Conservation (phyloP, 2,797 vertebrate genomes). For the Ctenopoma multispine region DNA sequence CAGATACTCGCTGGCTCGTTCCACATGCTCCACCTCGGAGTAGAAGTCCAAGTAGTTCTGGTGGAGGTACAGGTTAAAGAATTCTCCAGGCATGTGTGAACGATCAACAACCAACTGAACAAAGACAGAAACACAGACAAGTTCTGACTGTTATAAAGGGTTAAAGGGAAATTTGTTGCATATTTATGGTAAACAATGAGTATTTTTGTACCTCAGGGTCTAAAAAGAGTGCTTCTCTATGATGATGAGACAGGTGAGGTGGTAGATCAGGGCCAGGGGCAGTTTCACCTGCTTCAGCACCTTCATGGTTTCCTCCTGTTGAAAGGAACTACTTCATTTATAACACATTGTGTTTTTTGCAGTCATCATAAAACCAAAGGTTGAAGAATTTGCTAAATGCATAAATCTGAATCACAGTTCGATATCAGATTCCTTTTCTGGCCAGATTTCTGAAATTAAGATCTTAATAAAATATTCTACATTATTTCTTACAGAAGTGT, state of each 20-base stretch:
- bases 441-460: too few relatives aligned
- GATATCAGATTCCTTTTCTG: too few relatives aligned
- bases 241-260: constrained; percentile 86
- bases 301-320: constrained; percentile 84
- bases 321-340: not conserved
- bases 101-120: constrained; percentile 91
- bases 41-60: constrained; percentile 98
- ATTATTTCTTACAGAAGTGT: too few relatives aligned
- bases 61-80: constrained; percentile 96
- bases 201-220: constrained; percentile 90
- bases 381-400: too few relatives aligned
- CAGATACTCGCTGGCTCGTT: constrained; percentile 91
- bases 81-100: constrained; percentile 90
- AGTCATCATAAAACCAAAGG: too few relatives aligned
- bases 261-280: constrained; percentile 79
- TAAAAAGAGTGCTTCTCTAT: constrained; percentile 86
- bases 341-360: too few relatives aligned
- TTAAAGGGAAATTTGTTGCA: not conserved
- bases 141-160: not conserved
- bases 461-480: too few relatives aligned
- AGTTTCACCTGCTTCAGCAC: constrained; percentile 67
- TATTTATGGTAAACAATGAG: not conserved
- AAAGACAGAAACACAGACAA: not conserved
- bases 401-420: too few relatives aligned
- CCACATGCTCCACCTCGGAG: constrained; percentile 89